Evolutionary conservation across 2,888 invertebrate genomes (phyloP).

Genomic region (Allophyes oxyacanthae): DNA sequence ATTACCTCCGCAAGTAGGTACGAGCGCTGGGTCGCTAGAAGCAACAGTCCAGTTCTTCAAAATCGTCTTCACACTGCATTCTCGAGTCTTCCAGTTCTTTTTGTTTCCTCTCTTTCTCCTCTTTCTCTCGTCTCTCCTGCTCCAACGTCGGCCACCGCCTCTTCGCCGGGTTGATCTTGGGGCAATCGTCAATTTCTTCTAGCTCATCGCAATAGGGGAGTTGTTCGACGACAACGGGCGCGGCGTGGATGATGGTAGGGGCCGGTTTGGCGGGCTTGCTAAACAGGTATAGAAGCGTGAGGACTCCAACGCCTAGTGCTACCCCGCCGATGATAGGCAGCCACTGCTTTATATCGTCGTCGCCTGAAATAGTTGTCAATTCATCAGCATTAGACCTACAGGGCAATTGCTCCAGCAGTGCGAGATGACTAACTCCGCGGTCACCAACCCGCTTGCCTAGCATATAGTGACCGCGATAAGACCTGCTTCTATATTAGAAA

Average conservation of each 20-base stretch:
- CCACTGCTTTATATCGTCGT: not conserved
- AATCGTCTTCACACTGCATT: not conserved
- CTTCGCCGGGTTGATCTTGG: constrained; percentile 1
- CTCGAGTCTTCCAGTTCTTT: too few relatives aligned
- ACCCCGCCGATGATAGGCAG: constrained; percentile 9
- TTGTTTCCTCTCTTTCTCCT: not conserved
- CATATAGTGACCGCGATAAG: too few relatives aligned
- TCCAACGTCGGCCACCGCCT: constrained; percentile 11
- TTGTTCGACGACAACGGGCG: too few relatives aligned
- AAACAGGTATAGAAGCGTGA: constrained; percentile 5
- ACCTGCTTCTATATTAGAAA: too few relatives aligned
- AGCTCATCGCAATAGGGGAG: too few relatives aligned
- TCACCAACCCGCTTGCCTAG: too few relatives aligned
- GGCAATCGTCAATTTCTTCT: not conserved
- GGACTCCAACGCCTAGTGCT: constrained; percentile 7
- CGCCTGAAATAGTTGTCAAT: not conserved
- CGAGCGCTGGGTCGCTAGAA: too few relatives aligned
- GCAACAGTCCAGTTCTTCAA: too few relatives aligned
- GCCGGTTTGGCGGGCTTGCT: not conserved
- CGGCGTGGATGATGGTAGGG: too few relatives aligned
- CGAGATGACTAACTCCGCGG: too few relatives aligned
- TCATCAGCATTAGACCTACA: not conserved
- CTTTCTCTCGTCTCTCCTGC: constrained; percentile 1
- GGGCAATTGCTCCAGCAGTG: not conserved
- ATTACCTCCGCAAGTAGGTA: too few relatives aligned